Base-by-base conservation (phyloP, 2,113 vertebrate genomes). In the Myodes glareolus region DNA sequence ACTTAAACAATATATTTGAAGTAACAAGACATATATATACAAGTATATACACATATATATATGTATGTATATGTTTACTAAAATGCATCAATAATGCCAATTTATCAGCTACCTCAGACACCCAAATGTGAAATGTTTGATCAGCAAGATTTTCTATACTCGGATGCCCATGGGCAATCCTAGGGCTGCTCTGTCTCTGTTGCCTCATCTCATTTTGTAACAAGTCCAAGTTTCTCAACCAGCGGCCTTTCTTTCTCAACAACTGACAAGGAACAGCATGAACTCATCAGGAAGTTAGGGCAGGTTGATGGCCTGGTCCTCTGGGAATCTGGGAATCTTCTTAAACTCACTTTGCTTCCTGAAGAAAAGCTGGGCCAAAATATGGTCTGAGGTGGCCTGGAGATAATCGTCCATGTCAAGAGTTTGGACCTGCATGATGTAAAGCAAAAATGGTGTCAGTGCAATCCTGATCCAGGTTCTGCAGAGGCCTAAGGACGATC, bases 291-390 rank as follows among this genome's bases (percentile, higher is more conserved):
- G 80, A 84, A 72, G 17, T 55, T 97, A 92, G 1, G 96, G 97
- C 77, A 97, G 31, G 77, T 98, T 97, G 42, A 98, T 95, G 27
- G 97, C 95, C 52, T 98, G 76, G 52, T 97, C 98, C 3, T 95
- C 93, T 17, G 81, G 55, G 78, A 98, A 98, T 33, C 16, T 82
- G 1, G 96, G 97, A n/a, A 98, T 98, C 92, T 98, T 98, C 95
- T 98, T 95, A 94, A 99, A 98, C 5, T 99, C 98, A 0, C 63
- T 97, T 95, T 98, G 98, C 12, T 98, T 80, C 96, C 98, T 98
- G 89, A 96, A 92, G 87, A 98, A 99, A 47, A 98, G 96, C 92
- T 99, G 98, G 29, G 98, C 98, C 0, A 99, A 97, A 93, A 99
- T 98, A 3, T 98, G 98, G 67, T 98, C 98, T 50, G 98, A 95